These are phyloP conservation scores for Sphecodes monilicornis DNA, from an alignment of 2,888 invertebrate genomes.

Conservation along the genomic window DNA sequence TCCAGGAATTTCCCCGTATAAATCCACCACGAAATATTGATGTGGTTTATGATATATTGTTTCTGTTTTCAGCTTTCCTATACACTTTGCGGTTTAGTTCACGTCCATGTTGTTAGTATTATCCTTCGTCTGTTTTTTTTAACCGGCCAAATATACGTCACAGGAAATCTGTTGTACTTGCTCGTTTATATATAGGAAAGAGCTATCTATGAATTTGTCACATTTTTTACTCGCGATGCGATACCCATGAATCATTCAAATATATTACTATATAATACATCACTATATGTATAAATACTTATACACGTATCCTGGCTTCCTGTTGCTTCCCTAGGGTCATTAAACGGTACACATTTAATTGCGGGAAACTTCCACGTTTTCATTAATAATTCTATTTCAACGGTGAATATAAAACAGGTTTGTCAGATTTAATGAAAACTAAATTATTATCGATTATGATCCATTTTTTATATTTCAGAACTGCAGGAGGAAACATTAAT, in stretches of 20 bases:
- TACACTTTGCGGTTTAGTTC: neutral
- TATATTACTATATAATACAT: neutral
- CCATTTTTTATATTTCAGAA: neutral
- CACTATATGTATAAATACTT: neutral
- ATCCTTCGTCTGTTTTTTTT: neutral
- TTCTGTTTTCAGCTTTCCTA: conserved; percentile 20
- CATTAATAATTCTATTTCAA: neutral
- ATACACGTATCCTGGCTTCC: neutral
- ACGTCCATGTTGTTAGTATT: conserved; percentile 14
- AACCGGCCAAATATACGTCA: neutral
- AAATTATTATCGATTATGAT: neutral
- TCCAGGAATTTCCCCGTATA: conserved; percentile 33
- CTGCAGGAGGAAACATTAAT: no score
- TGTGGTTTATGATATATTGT: conserved; percentile 22
- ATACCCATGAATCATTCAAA: neutral
- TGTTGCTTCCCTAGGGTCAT: neutral
- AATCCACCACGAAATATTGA: conserved; percentile 41
- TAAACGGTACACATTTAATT: neutral
- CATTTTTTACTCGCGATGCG: neutral
- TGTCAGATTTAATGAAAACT: no score
- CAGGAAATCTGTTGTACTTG: neutral
- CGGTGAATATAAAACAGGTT: neutral
- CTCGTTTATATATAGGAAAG: neutral
- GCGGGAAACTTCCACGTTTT: neutral
- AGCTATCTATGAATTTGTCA: neutral